Evolutionary conservation across 2,797 vertebrate genomes (phyloP), one percentile per base, ranked within the genome.

Genomic region (Etheostoma perlongum): DNA sequence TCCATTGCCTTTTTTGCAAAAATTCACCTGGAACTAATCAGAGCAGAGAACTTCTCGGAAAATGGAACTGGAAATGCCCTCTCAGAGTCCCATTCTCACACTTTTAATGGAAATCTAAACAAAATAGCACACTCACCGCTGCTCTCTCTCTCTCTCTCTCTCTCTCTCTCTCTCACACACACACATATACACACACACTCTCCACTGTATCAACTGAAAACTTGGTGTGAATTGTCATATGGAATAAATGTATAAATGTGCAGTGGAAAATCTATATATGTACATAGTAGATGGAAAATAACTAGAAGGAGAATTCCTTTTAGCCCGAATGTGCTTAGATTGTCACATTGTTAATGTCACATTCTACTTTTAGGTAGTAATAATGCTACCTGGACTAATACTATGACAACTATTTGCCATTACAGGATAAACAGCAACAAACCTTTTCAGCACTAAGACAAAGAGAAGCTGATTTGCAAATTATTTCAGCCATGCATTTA

Each of bases 1-100:
- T 94, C 91, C 91, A 88, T 89, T 61, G 33, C 76, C 72, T 86
- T 75, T 67, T 85, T 42, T 46, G 76, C 68, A 82, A 79, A 54
- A 85, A 76, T 86, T 91, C 93, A 94, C 92, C 94, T 95, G 94
- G 93, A 94, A 92, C 90, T 94, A 87, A 92, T 94, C 93, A 94
- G 82, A 82, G 81, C 61, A 21, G 83, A 91, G 83, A 81, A 87
- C 79, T 94, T 94, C 93, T 94, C 81, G 89, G 93, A 94, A 94
- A 93, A 92, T 90, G 70, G 76, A 92, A 90, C 88, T 92, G 85
- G 85, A 94, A 93, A 92, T 93, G 88, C 87, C 81, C 85, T 93
- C 86, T 89, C 88, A 88, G 90, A 87, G 81, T 89, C 76, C 76
- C 65, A 72, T 91, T 94, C 91, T 92, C 89, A 93, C 91, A 94